These are phyloP conservation scores for Gobio gobio DNA, from an alignment of 2,113 vertebrate genomes.

Conservation along the genomic window DNA sequence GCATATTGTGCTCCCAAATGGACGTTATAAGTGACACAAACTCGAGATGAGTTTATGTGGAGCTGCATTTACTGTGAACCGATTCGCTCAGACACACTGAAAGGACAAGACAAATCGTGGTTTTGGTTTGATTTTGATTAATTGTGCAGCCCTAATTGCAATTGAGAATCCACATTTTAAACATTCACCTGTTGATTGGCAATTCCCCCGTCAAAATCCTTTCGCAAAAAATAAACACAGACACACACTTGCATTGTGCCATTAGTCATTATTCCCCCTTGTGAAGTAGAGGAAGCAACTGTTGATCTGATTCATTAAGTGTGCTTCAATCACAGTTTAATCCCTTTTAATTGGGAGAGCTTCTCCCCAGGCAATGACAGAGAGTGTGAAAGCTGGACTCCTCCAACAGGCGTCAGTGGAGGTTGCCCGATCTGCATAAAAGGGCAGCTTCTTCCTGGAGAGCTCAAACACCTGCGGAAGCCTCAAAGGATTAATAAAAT, in stretches of 20 bases:
- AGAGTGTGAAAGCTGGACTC: conserved; percentile 26
- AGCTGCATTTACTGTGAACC: too few relatives aligned
- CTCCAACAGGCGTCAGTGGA: conserved; percentile 7
- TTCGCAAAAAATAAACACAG: too few relatives aligned
- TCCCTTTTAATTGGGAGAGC: conserved; percentile 57
- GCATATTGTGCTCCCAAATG: not conserved
- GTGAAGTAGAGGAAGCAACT: conserved; percentile 26
- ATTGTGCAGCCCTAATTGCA: not conserved
- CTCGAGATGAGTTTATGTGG: too few relatives aligned
- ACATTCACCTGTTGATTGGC: not conserved
- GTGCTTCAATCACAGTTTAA: conserved; percentile 47
- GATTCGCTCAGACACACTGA: too few relatives aligned
- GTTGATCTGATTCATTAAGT: conserved; percentile 50
- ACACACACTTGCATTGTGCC: conserved; percentile 28
- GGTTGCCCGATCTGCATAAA: conserved; percentile 38
- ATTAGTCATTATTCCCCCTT: conserved; percentile 7
- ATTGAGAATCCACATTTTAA: not conserved
- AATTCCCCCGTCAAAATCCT: not conserved
- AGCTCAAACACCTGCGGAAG: conserved; percentile 50
- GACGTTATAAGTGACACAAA: too few relatives aligned
- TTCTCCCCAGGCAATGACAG: conserved; percentile 46
- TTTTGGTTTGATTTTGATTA: too few relatives aligned
- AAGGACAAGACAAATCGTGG: too few relatives aligned
- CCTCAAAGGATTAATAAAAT: conserved; percentile 44
- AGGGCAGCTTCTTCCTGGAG: conserved; percentile 32